Evolutionary conservation across 2,888 invertebrate species (phyloP).

Genomic region (Nysson spinosus): DNA sequence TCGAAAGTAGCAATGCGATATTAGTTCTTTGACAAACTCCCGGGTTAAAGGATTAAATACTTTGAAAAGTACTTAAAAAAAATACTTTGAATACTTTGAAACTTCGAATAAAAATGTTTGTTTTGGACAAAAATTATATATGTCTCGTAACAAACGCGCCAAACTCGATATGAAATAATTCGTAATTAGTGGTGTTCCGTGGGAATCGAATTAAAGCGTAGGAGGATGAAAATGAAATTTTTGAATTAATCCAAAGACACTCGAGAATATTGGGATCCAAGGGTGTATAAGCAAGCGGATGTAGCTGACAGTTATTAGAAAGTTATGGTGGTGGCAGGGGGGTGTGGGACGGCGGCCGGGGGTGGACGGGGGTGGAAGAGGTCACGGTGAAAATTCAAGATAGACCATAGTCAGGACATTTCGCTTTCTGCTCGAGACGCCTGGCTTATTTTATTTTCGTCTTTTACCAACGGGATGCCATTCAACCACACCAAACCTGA

Average conservation of each 20-base stretch:
- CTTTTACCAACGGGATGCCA: not conserved
- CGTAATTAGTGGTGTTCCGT: too few species aligned
- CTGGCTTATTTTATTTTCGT: not conserved
- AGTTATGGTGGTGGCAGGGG: constrained; percentile 54
- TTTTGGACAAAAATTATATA: too few species aligned
- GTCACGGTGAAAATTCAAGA: not conserved
- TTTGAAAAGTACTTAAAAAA: too few species aligned
- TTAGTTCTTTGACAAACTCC: too few species aligned
- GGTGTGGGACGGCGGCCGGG: not conserved
- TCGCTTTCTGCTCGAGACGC: not conserved
- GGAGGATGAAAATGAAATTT: constrained; percentile 44
- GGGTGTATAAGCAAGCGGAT: constrained; percentile 40
- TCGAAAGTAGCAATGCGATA: too few species aligned
- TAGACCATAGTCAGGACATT: not conserved
- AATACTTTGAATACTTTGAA: too few species aligned
- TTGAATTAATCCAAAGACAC: constrained; percentile 56
- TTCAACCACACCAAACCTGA: not conserved
- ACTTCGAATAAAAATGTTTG: too few species aligned
- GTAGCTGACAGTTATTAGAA: constrained; percentile 64
- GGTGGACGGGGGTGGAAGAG: not conserved
- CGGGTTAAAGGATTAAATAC: too few species aligned
- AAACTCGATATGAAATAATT: too few species aligned
- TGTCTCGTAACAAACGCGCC: too few species aligned
- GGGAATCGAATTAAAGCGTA: constrained; percentile 34
- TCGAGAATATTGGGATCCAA: constrained; percentile 19